phyloP scores from a whole-genome alignment of 1,140 invertebrate genomes.

The Amyelois transitella region DNA sequence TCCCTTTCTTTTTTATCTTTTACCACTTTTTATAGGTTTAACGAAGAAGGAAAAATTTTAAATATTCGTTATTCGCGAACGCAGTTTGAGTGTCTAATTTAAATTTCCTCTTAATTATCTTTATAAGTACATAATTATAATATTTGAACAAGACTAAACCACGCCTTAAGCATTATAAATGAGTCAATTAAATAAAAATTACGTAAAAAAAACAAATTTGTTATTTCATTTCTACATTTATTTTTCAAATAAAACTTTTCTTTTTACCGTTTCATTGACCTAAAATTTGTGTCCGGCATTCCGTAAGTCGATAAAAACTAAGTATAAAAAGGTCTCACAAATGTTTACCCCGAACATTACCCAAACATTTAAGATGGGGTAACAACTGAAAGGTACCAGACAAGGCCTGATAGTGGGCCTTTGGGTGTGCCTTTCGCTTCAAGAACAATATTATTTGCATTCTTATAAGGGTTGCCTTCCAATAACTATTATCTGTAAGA shows the following conservation, averaged over 20 bases:
- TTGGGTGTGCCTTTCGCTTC: slow-evolving; percentile 20
- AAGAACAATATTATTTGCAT: slow-evolving; percentile 40
- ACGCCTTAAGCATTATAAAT: background rate
- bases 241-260: background rate
- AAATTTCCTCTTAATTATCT: too few relatives aligned
- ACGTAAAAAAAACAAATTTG: background rate
- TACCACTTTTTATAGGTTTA: too few relatives aligned
- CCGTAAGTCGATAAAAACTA: slow-evolving; percentile 11
- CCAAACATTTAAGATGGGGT: slow-evolving; percentile 11
- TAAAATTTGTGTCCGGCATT: slow-evolving; percentile 6
- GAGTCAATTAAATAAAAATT: background rate
- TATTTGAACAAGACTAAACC: too few relatives aligned
- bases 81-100: too few relatives aligned
- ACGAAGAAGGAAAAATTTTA: too few relatives aligned
- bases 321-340: slow-evolving; percentile 11
- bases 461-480: slow-evolving; percentile 27
- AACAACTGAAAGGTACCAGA: slow-evolving; percentile 15
- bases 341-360: slow-evolving; percentile 13
- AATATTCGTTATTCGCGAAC: too few relatives aligned
- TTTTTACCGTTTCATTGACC: background rate
- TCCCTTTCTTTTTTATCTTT: too few relatives aligned
- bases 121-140: too few relatives aligned
- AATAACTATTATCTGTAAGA: slow-evolving; percentile 16
- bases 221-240: background rate
- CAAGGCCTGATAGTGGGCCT: slow-evolving; percentile 23